A percentile compares a stretch with the other conserved stretches of the same genome.
Evolutionary conservation across 2,888 invertebrate genomes (phyloP).

Genomic region (Ramazzottius varieornatus): DNA sequence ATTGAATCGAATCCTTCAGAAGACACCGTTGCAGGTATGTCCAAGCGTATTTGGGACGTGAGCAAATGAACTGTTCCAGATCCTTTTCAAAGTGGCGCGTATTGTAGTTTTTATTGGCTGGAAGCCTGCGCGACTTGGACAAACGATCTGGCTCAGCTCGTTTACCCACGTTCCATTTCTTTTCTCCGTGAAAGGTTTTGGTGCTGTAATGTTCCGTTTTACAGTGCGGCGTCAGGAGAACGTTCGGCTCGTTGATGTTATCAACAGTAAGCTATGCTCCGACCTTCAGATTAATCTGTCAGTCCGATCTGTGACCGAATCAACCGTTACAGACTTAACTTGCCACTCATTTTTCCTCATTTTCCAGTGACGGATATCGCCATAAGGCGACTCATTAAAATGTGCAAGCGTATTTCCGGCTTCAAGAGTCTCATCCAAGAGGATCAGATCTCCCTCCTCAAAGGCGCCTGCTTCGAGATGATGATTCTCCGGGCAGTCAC

Average conservation of each 20-base stretch:
- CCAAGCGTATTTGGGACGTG: too few species aligned
- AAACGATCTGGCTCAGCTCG: too few species aligned
- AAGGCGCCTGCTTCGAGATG: conserved; percentile 85
- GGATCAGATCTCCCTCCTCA: conserved; percentile 61
- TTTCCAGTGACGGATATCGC: conserved; percentile 49
- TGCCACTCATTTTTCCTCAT: background rate
- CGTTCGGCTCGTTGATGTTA: conserved; percentile 43
- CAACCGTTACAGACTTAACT: too few species aligned
- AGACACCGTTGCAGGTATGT: background rate
- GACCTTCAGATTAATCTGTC: too few species aligned
- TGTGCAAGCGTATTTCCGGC: conserved; percentile 35
- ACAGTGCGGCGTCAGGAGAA: background rate
- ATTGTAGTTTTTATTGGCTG: too few species aligned
- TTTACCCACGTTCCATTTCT: background rate
- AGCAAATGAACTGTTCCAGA: too few species aligned
- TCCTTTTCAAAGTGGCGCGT: too few species aligned
- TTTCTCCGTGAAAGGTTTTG: background rate
- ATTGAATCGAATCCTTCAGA: background rate
- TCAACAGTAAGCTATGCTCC: conserved; percentile 37
- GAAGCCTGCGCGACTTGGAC: too few species aligned
- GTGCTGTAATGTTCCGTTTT: background rate
- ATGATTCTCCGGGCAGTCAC: conserved; percentile 74
- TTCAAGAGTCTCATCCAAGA: conserved; percentile 81
- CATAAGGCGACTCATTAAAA: conserved; percentile 43
- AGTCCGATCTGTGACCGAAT: too few species aligned